Conservation (phyloP, 2,797 vertebrate species). For the Sebastes trivittatus region DNA sequence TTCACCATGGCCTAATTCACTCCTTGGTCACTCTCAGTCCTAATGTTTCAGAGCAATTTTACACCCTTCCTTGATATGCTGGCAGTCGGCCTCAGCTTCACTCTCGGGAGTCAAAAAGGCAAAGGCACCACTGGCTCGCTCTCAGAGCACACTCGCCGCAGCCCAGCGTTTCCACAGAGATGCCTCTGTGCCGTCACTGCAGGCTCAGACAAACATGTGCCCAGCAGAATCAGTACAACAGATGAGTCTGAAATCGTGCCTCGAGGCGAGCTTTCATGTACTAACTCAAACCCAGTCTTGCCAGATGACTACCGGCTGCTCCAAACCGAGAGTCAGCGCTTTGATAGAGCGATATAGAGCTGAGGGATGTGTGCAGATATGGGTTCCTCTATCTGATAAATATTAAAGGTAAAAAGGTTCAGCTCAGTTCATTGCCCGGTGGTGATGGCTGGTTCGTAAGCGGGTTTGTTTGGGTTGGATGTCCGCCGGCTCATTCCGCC, state of each 20-base stretch:
- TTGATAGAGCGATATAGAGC: slow-evolving; percentile 53
- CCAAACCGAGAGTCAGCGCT: slow-evolving; percentile 16
- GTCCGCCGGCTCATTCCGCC: slow-evolving; percentile 12
- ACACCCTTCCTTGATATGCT: slow-evolving; percentile 55
- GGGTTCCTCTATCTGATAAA: slow-evolving; percentile 50
- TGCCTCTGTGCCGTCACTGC: slow-evolving; percentile 3
- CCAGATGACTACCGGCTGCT: slow-evolving; percentile 54
- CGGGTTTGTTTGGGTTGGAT: slow-evolving; percentile 29
- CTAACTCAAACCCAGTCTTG: slow-evolving; percentile 35
- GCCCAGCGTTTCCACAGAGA: slow-evolving; percentile 25
- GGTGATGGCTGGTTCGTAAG: slow-evolving; percentile 19
- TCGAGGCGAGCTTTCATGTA: slow-evolving; percentile 47
- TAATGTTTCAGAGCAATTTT: slow-evolving; percentile 64
- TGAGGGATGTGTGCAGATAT: slow-evolving; percentile 43
- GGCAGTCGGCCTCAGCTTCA: slow-evolving; percentile 27
- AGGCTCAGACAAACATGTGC: slow-evolving; percentile 36
- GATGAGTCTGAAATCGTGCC: slow-evolving; percentile 56
- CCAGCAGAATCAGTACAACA: slow-evolving; percentile 43
- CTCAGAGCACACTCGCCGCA: not conserved
- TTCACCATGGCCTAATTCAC: slow-evolving; percentile 65
- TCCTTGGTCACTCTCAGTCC: slow-evolving; percentile 57
- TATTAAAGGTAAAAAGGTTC: slow-evolving; percentile 50
- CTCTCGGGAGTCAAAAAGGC: slow-evolving; percentile 43
- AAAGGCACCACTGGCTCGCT: slow-evolving; percentile 18
- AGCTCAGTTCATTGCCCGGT: slow-evolving; percentile 33